A percentile compares a stretch with the other conserved stretches of the same genome.
Conservation (phyloP, 2,113 vertebrate species). For the Rhipidura dahli region DNA sequence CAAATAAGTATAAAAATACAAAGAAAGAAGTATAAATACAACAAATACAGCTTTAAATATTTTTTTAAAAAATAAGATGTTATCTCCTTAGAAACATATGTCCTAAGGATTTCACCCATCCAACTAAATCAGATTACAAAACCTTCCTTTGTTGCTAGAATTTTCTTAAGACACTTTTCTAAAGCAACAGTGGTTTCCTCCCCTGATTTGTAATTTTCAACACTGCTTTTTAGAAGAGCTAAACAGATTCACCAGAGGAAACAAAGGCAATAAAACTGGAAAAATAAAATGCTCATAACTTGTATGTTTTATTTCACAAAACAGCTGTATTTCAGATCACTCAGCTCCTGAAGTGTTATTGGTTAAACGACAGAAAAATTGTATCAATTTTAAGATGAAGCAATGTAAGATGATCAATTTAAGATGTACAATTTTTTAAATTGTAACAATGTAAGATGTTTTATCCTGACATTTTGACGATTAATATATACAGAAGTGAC, state of each 20-base stretch:
- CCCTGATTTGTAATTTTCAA: not conserved
- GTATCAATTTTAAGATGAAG: too few relatives aligned
- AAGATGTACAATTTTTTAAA: too few relatives aligned
- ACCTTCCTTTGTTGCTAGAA: not conserved
- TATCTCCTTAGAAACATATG: not conserved
- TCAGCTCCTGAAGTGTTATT: not conserved
- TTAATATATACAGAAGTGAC: not conserved
- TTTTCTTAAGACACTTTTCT: not conserved
- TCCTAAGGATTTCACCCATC: not conserved
- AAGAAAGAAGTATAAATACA: not conserved
- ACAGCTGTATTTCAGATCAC: not conserved
- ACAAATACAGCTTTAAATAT: not conserved
- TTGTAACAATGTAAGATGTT: not conserved
- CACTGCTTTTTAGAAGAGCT: not conserved
- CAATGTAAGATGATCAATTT: too few relatives aligned
- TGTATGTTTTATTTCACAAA: not conserved
- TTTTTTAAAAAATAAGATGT: not conserved
- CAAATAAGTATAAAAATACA: not conserved
- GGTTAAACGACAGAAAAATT: not conserved
- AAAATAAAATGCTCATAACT: not conserved
- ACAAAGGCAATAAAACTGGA: not conserved
- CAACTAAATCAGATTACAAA: not conserved
- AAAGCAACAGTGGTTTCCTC: not conserved
- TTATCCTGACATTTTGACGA: not conserved
- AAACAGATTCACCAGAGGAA: not conserved